A percentile compares a stretch with the other conserved stretches of the same genome.
These are phyloP conservation scores for Agelaius tricolor DNA, from an alignment of 2,113 vertebrate species.

Conservation along the genomic window DNA sequence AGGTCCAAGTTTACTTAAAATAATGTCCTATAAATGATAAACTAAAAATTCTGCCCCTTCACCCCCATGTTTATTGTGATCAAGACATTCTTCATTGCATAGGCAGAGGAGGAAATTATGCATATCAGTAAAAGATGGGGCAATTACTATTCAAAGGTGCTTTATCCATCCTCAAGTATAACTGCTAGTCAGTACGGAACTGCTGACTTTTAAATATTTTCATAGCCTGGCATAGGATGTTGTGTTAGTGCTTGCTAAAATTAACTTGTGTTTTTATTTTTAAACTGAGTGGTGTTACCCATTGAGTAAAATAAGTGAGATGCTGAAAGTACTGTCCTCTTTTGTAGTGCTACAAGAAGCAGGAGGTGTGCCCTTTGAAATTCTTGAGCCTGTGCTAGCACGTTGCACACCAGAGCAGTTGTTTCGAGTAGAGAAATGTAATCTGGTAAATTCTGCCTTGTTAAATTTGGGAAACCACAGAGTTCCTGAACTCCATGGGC, in stretches of 20 bases:
- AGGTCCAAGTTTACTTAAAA: neutral
- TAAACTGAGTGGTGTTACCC: neutral
- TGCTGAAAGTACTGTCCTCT: constrained; percentile 19
- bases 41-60: neutral
- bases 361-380: constrained; percentile 88
- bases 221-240: neutral
- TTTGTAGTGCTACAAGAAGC: constrained; percentile 84
- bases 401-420: constrained; percentile 87
- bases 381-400: constrained; percentile 88
- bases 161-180: neutral
- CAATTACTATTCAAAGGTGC: neutral
- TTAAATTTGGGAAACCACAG: neutral
- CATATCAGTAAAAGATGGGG: neutral
- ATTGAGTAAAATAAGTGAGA: neutral
- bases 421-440: constrained; percentile 84
- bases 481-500: neutral
- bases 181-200: neutral
- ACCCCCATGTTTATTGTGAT: neutral
- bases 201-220: neutral
- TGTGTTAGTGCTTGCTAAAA: neutral
- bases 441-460: constrained; percentile 79
- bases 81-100: neutral
- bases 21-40: neutral
- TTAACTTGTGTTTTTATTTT: neutral
- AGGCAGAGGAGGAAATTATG: neutral